Base-by-base conservation (phyloP, 1,140 invertebrate species). In the Magallana gigas region DNA sequence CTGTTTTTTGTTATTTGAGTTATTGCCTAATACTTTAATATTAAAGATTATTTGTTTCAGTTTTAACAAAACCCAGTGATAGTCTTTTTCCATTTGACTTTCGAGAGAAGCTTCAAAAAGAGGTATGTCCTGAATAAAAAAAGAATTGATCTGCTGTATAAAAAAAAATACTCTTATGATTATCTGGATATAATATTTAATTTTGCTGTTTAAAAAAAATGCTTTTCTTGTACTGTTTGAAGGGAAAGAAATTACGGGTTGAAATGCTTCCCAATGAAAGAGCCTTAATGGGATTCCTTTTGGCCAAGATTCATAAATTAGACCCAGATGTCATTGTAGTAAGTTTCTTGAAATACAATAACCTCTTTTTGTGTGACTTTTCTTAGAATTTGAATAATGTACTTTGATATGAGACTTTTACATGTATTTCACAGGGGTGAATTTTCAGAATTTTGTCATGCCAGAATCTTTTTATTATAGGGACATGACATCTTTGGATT, bases 241-340 rank as follows among this genome's bases (percentile, higher is more conserved):
- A 94, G 93, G 90, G 88, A 64, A 91, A 92, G 9, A 91, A 91
- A 18, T 93, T 94, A 7, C 97, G 97, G 94, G 95, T 98, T 9
- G 97, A 97, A 86, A 97, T 95, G 76, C 96, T 97, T 91, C 97
- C 98, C 84, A 97, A 96, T 9, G 99, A 99, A 95, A 94, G 97
- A 89, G 97, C 97, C 64, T 95, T 99, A 2, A 94, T 99, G 0
- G 97, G 97, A 88, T 97, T 96, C 94, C 89, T 95, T 7, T 82
- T 95, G 84, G 94, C 93, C n/a, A 95, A 94, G 93, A 96, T 99
- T 88, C 96, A 97, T 92, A 97, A 97, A 93, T 95, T 98, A 59
- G 98, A 99, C 95, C 98, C 98, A 0, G 99, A 99, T 95, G 94
- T 99, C 12, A 96, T 99, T 81, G 96, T 99, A 8, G 95, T 95